phyloP scores from a whole-genome alignment of 2,888 invertebrate genomes.

The Coronaproctus castanopsis region DNA sequence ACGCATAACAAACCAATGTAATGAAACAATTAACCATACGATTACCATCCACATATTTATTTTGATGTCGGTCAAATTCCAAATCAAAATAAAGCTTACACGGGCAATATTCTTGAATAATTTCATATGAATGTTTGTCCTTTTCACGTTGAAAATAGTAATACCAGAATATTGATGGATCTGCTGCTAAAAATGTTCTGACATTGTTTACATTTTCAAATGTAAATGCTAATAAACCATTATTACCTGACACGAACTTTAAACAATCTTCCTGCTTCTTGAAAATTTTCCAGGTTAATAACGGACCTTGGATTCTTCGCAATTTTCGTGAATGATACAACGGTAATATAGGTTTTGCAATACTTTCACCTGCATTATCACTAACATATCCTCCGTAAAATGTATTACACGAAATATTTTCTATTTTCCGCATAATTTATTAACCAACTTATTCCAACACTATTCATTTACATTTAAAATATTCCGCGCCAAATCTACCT shows the following conservation, averaged over 20 bases:
- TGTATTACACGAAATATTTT: background rate
- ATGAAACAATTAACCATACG: conserved; percentile 31
- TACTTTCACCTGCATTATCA: background rate
- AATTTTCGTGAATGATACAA: conserved; percentile 10
- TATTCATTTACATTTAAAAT: no score
- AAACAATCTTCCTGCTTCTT: conserved; percentile 27
- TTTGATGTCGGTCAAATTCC: conserved; percentile 29
- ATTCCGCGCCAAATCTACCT: no score
- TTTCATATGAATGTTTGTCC: conserved; percentile 29
- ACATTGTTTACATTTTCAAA: conserved; percentile 25
- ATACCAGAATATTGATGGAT: conserved; percentile 30
- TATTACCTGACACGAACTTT: conserved; percentile 18
- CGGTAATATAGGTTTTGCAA: background rate
- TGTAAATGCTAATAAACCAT: conserved; percentile 27
- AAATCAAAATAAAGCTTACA: conserved; percentile 38
- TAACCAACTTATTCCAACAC: no score
- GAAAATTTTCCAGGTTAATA: conserved; percentile 26
- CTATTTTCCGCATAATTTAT: background rate
- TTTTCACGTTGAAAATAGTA: conserved; percentile 22
- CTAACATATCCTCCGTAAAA: background rate
- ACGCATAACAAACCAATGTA: conserved; percentile 26
- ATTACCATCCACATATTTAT: conserved; percentile 28
- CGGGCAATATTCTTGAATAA: conserved; percentile 29
- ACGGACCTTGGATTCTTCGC: conserved; percentile 24
- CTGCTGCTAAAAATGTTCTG: conserved; percentile 28